Evolutionary conservation across 2,113 vertebrate genomes (phyloP).

Genomic region (Neotoma lepida): DNA sequence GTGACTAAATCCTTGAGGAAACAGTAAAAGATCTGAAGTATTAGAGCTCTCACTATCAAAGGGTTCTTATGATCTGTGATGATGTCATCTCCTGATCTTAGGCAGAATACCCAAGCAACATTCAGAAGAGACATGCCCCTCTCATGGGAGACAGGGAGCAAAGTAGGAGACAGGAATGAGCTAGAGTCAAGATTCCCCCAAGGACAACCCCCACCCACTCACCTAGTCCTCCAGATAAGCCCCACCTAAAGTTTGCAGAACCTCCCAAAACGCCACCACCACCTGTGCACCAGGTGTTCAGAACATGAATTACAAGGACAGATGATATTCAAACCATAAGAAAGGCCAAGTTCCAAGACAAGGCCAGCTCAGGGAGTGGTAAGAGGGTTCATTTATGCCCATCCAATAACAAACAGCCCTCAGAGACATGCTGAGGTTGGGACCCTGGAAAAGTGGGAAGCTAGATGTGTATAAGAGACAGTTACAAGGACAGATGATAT

Average conservation of each 20-base stretch:
- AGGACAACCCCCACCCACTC: not conserved
- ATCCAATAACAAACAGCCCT: slow-evolving; percentile 85
- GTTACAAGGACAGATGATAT: not conserved
- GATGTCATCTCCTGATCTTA: not conserved
- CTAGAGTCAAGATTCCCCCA: not conserved
- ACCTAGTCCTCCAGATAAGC: not conserved
- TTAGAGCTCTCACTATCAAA: not conserved
- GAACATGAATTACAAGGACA: too few relatives aligned
- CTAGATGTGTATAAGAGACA: too few relatives aligned
- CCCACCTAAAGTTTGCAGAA: not conserved
- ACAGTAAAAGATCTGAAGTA: too few relatives aligned
- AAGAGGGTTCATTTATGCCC: slow-evolving; percentile 61
- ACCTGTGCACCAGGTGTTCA: not conserved
- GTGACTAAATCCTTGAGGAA: not conserved
- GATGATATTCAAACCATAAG: not conserved
- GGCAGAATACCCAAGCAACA: not conserved
- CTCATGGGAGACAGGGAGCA: not conserved
- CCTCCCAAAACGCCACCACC: not conserved
- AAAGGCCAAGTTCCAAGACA: slow-evolving; percentile 92
- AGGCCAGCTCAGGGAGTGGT: slow-evolving; percentile 93
- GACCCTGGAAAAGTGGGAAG: slow-evolving; percentile 85
- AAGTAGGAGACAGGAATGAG: not conserved
- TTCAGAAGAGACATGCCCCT: too few relatives aligned
- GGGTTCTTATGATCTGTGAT: not conserved
- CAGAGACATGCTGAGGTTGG: slow-evolving; percentile 84